Evolutionary conservation across 1,140 invertebrate species (phyloP).

Genomic region (Helicoverpa zea): DNA sequence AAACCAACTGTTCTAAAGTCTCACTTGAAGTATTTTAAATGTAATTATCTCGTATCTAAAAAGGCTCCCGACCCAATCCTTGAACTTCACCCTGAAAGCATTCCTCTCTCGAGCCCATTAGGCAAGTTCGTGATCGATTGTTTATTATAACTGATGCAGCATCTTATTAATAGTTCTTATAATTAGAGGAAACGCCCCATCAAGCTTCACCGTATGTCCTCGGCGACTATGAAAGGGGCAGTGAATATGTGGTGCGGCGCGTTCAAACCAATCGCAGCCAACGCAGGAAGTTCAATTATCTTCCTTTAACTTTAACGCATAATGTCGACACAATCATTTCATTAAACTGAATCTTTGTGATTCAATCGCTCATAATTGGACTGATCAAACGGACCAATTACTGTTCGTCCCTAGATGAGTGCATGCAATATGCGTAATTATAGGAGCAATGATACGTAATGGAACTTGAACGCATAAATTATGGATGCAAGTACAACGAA

Average conservation of each 20-base stretch:
- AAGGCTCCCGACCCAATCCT: constrained; percentile 10
- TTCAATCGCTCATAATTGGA: constrained; percentile 77
- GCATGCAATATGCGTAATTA: constrained; percentile 39
- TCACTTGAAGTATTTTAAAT: constrained; percentile 36
- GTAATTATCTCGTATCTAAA: constrained; percentile 30
- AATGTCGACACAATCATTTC: constrained; percentile 85
- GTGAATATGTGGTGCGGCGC: constrained; percentile 63
- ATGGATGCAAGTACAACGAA: constrained; percentile 30
- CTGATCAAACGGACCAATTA: constrained; percentile 76
- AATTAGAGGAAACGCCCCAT: constrained; percentile 85
- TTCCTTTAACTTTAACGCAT: constrained; percentile 82
- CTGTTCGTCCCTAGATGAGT: constrained; percentile 32
- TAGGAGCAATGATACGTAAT: constrained; percentile 25
- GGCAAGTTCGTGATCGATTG: constrained; percentile 71
- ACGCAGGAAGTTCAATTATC: constrained; percentile 85
- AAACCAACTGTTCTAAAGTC: neutral
- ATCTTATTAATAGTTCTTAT: constrained; percentile 83
- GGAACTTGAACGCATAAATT: constrained; percentile 31
- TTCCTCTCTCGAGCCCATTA: constrained; percentile 61
- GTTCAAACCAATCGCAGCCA: constrained; percentile 73
- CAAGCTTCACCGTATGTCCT: constrained; percentile 70
- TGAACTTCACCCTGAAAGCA: constrained; percentile 32
- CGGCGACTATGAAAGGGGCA: constrained; percentile 76
- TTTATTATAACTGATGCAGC: constrained; percentile 65
- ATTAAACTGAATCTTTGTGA: constrained; percentile 80